Evolutionary conservation across 2,888 invertebrate genomes (phyloP).

Genomic region (Apocheima hispidaria): DNA sequence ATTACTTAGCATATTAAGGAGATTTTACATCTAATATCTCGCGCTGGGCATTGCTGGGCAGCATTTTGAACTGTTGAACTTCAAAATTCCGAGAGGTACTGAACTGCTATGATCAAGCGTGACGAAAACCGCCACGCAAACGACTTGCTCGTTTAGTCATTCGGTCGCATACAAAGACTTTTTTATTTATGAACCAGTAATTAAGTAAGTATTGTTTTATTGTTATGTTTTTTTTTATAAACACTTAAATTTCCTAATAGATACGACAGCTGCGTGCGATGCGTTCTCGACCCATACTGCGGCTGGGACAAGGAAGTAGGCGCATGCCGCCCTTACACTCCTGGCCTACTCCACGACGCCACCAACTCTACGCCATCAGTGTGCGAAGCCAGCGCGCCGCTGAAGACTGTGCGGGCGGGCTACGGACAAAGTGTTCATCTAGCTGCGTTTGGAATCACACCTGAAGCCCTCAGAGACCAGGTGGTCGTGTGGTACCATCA

Average conservation of each 20-base stretch:
- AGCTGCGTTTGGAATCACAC: slow-evolving; percentile 83
- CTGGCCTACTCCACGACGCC: slow-evolving; percentile 86
- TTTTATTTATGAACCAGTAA: too few relatives aligned
- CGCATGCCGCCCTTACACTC: slow-evolving; percentile 85
- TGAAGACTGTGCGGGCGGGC: slow-evolving; percentile 85
- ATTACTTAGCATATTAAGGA: too few relatives aligned
- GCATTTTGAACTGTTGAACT: too few relatives aligned
- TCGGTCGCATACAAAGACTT: too few relatives aligned
- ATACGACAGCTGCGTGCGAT: slow-evolving; percentile 87
- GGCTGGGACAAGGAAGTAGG: slow-evolving; percentile 89
- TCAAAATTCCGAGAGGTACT: too few relatives aligned
- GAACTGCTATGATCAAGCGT: too few relatives aligned
- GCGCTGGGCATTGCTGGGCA: too few relatives aligned
- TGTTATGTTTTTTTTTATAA: too few relatives aligned
- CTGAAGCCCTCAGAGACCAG: slow-evolving; percentile 79
- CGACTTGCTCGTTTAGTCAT: too few relatives aligned
- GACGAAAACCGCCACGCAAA: too few relatives aligned
- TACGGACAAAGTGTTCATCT: slow-evolving; percentile 88
- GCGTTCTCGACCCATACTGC: slow-evolving; percentile 89
- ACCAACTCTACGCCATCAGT: slow-evolving; percentile 86
- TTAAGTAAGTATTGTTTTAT: too few relatives aligned
- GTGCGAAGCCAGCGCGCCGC: slow-evolving; percentile 85
- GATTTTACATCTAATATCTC: too few relatives aligned
- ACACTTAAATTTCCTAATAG: slow-evolving; percentile 57
- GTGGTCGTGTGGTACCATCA: slow-evolving; percentile 83